These are phyloP conservation scores for Pseudorhombus dupliciocellatus DNA, from an alignment of 2,113 vertebrate species.

Conservation along the genomic window DNA sequence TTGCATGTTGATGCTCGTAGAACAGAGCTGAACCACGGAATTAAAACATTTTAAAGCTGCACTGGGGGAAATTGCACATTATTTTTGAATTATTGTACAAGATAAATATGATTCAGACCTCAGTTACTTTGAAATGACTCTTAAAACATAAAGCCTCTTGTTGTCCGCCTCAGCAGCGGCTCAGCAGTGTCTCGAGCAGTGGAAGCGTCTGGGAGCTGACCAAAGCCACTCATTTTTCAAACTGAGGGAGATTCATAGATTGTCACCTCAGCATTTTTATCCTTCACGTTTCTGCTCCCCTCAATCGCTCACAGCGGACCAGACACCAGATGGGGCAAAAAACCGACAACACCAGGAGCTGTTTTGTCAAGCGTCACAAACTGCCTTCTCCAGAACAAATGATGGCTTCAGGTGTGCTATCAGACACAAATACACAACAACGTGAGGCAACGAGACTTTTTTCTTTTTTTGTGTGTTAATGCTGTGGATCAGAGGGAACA, in stretches of 20 bases:
- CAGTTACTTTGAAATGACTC: background rate
- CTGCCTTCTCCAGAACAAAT: constrained; percentile 65
- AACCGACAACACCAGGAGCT: constrained; percentile 78
- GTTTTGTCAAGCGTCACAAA: constrained; percentile 83
- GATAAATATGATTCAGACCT: no score
- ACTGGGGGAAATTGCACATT: no score
- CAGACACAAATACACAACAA: constrained; percentile 48
- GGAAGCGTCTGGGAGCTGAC: constrained; percentile 45
- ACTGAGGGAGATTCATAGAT: constrained; percentile 83
- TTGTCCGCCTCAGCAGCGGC: constrained; percentile 10
- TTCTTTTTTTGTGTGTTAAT: constrained; percentile 28
- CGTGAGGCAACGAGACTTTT: constrained; percentile 40
- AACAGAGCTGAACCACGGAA: no score
- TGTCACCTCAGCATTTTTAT: constrained; percentile 84
- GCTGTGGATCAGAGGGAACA: constrained; percentile 31
- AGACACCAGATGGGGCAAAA: constrained; percentile 88
- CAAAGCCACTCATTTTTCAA: constrained; percentile 61
- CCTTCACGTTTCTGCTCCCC: constrained; percentile 30
- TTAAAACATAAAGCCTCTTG: no score
- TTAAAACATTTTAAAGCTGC: no score
- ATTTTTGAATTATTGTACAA: no score
- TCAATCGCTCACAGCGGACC: constrained; percentile 45
- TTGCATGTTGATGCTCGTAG: no score
- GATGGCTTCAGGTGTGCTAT: constrained; percentile 61
- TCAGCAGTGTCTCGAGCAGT: constrained; percentile 18